These are phyloP conservation scores for Anguilla megastoma DNA, from an alignment of 2,797 vertebrate genomes.

Conservation along the genomic window DNA sequence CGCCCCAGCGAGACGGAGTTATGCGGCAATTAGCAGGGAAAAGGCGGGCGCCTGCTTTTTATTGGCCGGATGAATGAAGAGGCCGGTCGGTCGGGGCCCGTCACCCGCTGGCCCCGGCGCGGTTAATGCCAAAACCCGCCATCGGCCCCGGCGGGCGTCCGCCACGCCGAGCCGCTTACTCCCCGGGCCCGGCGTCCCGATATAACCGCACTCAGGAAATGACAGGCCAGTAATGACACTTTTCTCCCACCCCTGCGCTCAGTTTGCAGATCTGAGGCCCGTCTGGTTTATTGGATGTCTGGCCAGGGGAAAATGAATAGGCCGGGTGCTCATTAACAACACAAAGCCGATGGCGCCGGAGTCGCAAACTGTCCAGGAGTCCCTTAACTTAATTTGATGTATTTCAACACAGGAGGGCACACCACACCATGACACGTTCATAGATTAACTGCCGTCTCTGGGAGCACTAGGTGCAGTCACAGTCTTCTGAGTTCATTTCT, in stretches of 20 bases:
- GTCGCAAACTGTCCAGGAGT: neutral
- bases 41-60: slow-evolving; percentile 59
- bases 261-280: slow-evolving; percentile 54
- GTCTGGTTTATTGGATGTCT: slow-evolving; percentile 42
- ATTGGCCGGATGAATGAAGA: slow-evolving; percentile 57
- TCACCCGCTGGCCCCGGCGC: slow-evolving; percentile 61
- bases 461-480: neutral
- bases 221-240: slow-evolving; percentile 53
- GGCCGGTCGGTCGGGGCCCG: slow-evolving; percentile 45
- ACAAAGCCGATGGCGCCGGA: neutral
- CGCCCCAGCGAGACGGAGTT: slow-evolving; percentile 58
- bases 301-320: neutral
- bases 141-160: slow-evolving; percentile 55
- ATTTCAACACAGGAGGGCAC: neutral
- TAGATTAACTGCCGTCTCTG: neutral
- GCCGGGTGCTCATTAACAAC: slow-evolving; percentile 15
- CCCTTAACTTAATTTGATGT: neutral
- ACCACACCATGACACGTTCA: neutral
- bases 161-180: slow-evolving; percentile 62
- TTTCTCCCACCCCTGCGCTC: slow-evolving; percentile 35
- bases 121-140: slow-evolving; percentile 44
- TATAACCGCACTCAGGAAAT: slow-evolving; percentile 63
- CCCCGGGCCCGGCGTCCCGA: slow-evolving; percentile 43
- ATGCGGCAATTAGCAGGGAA: slow-evolving; percentile 67
- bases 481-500: neutral